phyloP scores from a whole-genome alignment of 2,113 vertebrate species.

The Melierax canorus region DNA sequence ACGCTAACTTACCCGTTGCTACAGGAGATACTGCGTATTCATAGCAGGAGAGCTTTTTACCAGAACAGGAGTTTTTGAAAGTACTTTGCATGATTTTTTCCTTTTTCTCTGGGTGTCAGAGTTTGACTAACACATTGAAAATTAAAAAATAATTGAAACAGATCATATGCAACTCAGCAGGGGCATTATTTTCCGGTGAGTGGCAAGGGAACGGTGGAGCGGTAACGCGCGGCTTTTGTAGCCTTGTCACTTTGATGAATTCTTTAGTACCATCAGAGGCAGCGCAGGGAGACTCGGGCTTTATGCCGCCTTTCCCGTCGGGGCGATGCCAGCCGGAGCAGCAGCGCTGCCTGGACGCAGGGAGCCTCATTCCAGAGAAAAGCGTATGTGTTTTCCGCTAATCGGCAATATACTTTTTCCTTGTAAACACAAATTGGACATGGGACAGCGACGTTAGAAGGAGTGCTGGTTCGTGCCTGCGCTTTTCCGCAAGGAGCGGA shows the following conservation, averaged over 20 bases:
- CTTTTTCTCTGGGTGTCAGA: background rate
- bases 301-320: background rate
- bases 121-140: constrained; percentile 27
- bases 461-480: fast-evolving
- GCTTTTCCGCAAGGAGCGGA: fast-evolving
- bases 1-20: background rate
- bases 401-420: background rate
- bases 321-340: background rate
- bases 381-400: background rate
- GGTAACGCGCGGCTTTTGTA: background rate
- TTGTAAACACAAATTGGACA: background rate
- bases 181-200: constrained; percentile 32
- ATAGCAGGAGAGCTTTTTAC: constrained; percentile 18
- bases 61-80: background rate
- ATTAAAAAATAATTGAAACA: constrained; percentile 55
- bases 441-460: fast-evolving
- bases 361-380: background rate
- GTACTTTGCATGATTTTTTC: constrained; percentile 32
- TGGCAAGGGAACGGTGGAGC: background rate
- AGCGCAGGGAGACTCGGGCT: background rate
- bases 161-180: constrained; percentile 38
- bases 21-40: constrained; percentile 10
- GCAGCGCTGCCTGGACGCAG: background rate
- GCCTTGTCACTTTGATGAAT: constrained; percentile 48
- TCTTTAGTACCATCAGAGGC: background rate